Evolutionary conservation across 2,797 vertebrate genomes (phyloP), one percentile per base, ranked within the genome.

Genomic region (Rallus crepitans): DNA sequence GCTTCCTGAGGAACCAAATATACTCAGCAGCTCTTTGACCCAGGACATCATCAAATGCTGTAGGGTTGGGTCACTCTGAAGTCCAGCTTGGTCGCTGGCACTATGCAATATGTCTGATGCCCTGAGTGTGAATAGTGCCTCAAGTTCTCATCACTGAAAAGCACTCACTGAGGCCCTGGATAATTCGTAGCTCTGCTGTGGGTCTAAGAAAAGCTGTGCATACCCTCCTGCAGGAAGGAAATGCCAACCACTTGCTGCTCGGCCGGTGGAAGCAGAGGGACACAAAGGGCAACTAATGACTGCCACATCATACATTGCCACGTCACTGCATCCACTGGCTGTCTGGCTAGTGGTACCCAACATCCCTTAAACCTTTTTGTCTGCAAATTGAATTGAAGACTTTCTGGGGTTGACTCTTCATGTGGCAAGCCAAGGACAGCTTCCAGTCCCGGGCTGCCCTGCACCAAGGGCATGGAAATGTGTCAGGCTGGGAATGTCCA

Each of bases 401-500:
- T 5, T 11, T 40, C 37, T 18, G 28, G 15, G 16, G 0, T 24
- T 15, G 31, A 17, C 7, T 30, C 11, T 4, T 66, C 16, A 13
- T 31, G 15, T 59, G n/a, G 17, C 27, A 16, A 82, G 21, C 45
- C n/a, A 39, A 30, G 37, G 24, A 17, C 5, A 4, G 2, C 31
- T 48, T 60, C 20, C 28, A 45, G 12, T 35, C 48, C 28, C 1
- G 0, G 63, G 21, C 48, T 86, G 57, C 39, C 72, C 59, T 42
- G 17, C 12, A 9, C 42, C 21, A 24, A 30, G 6, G 16, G 6
- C n/a, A 52, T 30, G 50, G 9, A n/a, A 79, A 33, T 37, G 3
- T 31, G 10, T 2, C 0, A 0, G 13, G 45, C 45, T 42, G 80
- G 48, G 59, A 82, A 6, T 5, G 21, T 10, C 59, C 12, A 0